Percentiles rank a stretch among this genome's conserved stretches.
Conservation (phyloP, 2,888 invertebrate genomes). For the Dermolepida albohirtum region DNA sequence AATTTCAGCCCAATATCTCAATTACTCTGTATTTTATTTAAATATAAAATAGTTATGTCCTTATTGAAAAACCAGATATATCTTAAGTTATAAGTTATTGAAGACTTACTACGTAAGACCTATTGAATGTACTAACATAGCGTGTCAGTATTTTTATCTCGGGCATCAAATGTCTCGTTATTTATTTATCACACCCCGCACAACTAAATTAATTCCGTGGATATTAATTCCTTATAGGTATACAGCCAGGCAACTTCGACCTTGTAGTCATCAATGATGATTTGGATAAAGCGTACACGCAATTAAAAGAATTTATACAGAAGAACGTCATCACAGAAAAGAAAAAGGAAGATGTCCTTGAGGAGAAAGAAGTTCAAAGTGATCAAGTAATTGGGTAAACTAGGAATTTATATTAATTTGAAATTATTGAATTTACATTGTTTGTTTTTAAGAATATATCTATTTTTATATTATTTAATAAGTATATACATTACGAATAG, state of each 20-base stretch:
- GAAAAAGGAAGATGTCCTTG: constrained; percentile 54
- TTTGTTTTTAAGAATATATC: constrained; percentile 2
- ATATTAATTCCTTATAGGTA: constrained; percentile 64
- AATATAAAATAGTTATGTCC: no score
- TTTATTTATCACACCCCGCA: no score
- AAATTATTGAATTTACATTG: constrained; percentile 1
- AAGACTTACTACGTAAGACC: no score
- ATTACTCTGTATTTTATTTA: no score
- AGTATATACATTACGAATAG: no score
- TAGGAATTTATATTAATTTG: neutral
- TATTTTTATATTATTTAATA: constrained; percentile 2
- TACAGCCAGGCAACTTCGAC: constrained; percentile 83
- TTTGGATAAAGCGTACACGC: constrained; percentile 82
- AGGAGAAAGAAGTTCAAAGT: neutral
- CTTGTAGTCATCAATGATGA: constrained; percentile 84
- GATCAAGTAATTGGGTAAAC: constrained; percentile 23
- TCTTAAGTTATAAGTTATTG: no score
- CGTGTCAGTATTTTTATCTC: no score
- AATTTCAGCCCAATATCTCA: no score
- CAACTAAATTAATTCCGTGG: no score
- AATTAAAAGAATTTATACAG: constrained; percentile 76
- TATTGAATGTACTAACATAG: no score
- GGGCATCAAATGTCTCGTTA: no score
- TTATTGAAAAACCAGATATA: no score
- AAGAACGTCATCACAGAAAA: constrained; percentile 69